These are phyloP conservation scores for Anorthoa munda DNA, from an alignment of 2,888 invertebrate species.

Conservation along the genomic window DNA sequence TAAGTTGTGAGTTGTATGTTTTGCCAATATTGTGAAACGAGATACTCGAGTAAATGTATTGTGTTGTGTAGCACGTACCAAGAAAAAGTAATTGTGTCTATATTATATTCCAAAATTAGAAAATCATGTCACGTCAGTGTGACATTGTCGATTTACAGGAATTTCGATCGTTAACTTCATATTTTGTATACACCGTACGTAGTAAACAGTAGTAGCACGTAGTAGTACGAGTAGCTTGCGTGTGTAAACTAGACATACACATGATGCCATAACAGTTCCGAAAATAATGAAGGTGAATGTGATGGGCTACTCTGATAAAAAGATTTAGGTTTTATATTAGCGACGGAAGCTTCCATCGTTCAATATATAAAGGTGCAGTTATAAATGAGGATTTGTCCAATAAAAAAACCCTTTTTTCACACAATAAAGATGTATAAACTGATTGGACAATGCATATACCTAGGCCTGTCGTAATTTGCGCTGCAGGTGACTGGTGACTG, in stretches of 20 bases:
- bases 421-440: too few relatives aligned
- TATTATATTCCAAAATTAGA: neutral
- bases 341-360: too few relatives aligned
- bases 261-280: neutral
- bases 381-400: too few relatives aligned
- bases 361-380: too few relatives aligned
- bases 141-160: neutral
- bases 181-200: neutral
- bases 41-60: neutral
- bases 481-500: too few relatives aligned
- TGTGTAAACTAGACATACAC: conserved; percentile 1
- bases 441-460: too few relatives aligned
- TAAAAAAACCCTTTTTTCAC: too few relatives aligned
- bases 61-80: neutral
- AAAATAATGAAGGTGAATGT: conserved; percentile 14
- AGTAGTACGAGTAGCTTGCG: too few relatives aligned
- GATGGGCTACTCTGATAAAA: conserved; percentile 24
- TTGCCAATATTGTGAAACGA: conserved; percentile 33
- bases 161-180: neutral
- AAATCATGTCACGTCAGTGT: neutral
- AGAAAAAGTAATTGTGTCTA: neutral
- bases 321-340: neutral
- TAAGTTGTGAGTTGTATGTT: neutral
- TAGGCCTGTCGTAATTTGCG: too few relatives aligned
- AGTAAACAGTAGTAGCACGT: too few relatives aligned